Percentiles rank a stretch among this genome's conserved stretches.
Evolutionary conservation across 2,113 vertebrate genomes (phyloP).

Genomic region (Epinephelus cyanopodus): DNA sequence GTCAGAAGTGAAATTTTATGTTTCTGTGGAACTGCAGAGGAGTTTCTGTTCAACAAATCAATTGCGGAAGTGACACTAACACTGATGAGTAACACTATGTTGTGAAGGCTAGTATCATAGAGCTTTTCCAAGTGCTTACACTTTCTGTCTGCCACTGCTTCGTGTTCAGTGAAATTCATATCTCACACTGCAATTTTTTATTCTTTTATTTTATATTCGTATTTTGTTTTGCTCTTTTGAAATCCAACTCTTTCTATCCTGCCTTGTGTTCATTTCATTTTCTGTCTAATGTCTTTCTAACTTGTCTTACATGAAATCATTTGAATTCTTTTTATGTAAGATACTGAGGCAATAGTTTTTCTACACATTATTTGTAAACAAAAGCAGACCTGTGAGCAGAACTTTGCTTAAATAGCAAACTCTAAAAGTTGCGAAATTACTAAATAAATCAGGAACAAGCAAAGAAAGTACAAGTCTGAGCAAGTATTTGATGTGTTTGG

Average conservation of each 20-base stretch:
- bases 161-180: background rate
- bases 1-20: background rate
- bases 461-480: background rate
- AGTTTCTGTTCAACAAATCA: constrained; percentile 41
- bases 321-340: background rate
- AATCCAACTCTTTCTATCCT: no score
- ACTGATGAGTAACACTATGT: background rate
- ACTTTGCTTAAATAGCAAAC: background rate
- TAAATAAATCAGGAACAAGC: background rate
- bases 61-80: background rate
- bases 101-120: background rate
- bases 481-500: background rate
- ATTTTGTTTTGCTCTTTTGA: background rate
- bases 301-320: background rate
- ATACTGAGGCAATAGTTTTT: background rate
- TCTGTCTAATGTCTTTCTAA: background rate
- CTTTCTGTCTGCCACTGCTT: background rate
- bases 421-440: background rate
- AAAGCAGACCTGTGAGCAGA: background rate
- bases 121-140: background rate
- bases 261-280: no score
- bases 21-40: constrained; percentile 23
- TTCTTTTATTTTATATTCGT: background rate
- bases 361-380: background rate
- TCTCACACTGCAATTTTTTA: background rate